These are phyloP conservation scores for Oegoconia quadripuncta DNA, from an alignment of 2,888 invertebrate species.

Conservation along the genomic window DNA sequence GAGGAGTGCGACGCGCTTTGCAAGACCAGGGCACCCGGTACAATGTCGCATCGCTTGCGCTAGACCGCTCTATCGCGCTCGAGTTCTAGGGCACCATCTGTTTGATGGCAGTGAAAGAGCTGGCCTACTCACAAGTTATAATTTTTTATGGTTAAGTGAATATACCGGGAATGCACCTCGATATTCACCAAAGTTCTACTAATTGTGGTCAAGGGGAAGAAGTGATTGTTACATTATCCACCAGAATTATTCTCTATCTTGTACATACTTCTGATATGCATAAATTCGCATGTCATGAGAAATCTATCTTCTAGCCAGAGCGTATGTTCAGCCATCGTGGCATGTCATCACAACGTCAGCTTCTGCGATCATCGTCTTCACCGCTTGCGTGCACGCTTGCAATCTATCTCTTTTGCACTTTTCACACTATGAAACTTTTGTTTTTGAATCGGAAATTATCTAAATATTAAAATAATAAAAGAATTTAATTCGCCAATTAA, in stretches of 20 bases:
- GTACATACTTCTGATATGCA: no score
- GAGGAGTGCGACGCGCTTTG: constrained; percentile 80
- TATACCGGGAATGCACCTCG: no score
- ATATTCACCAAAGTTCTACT: no score
- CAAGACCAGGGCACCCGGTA: constrained; percentile 18
- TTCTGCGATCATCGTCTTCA: constrained; percentile 17
- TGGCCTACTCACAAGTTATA: no score
- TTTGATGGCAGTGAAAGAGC: no score
- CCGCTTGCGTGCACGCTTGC: constrained; percentile 26
- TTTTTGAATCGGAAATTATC: not conserved
- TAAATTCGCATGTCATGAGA: no score
- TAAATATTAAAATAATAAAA: no score
- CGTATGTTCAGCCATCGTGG: constrained; percentile 15
- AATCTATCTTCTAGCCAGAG: not conserved
- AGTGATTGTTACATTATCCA: no score
- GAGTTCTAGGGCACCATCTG: not conserved
- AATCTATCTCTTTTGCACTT: constrained; percentile 19
- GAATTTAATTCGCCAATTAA: not conserved
- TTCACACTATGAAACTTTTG: not conserved
- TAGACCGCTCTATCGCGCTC: constrained; percentile 1
- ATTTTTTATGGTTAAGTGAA: no score
- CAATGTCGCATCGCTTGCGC: not conserved
- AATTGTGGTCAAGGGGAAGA: no score
- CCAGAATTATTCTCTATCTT: no score
- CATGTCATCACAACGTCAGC: constrained; percentile 4